Percentiles rank a stretch among this genome's conserved stretches.
Conservation (phyloP, 2,113 vertebrate genomes). For the Ictidomys tridecemlineatus region DNA sequence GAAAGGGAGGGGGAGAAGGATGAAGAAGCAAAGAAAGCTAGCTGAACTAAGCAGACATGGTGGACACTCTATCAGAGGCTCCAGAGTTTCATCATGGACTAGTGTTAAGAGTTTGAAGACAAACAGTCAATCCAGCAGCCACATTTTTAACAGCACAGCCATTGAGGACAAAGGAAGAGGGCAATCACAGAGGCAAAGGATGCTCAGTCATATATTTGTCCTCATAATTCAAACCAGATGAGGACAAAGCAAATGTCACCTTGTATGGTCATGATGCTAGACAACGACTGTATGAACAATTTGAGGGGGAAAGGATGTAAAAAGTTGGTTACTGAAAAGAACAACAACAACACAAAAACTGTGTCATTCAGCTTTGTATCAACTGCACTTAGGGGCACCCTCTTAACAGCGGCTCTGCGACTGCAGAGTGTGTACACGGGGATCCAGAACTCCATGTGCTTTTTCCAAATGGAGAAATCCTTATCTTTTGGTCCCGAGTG, state of each 20-base stretch:
- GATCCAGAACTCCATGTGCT: background rate
- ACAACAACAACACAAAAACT: no score
- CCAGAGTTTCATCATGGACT: background rate
- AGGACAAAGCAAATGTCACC: background rate
- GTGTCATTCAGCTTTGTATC: background rate
- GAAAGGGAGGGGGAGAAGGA: background rate
- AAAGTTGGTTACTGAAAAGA: background rate
- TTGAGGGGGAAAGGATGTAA: background rate
- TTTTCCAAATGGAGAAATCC: background rate
- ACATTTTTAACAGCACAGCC: background rate
- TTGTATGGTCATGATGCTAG: background rate
- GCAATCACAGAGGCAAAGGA: background rate
- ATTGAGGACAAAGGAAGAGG: background rate
- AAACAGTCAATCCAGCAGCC: no score
- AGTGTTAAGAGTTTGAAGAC: background rate
- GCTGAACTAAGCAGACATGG: background rate
- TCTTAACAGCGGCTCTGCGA: rapidly evolving
- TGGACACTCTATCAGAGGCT: background rate
- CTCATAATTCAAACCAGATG: background rate
- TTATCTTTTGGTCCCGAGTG: background rate
- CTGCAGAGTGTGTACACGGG: rapidly evolving
- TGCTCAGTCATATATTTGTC: background rate
- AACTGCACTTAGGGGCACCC: background rate
- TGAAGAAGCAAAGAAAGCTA: no score
- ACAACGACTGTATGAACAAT: background rate